phyloP scores from a whole-genome alignment of 1,140 invertebrate genomes.

The Drosophila murphyi region DNA sequence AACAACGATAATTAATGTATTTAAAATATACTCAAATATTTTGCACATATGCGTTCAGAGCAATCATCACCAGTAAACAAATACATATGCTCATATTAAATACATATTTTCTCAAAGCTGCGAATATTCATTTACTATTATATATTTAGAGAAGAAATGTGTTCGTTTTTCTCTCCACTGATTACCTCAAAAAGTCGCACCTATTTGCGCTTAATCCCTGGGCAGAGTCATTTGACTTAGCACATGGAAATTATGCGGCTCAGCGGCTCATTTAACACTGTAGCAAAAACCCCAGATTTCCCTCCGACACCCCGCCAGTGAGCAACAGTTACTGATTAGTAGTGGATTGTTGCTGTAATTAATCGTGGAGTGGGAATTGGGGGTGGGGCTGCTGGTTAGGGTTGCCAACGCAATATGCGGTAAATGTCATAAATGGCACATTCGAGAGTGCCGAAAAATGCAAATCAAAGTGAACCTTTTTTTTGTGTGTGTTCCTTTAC shows the following conservation, averaged over 20 bases:
- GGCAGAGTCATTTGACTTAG: constrained; percentile 1
- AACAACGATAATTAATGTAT: too few relatives aligned
- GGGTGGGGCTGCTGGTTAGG: not conserved
- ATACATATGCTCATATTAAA: too few relatives aligned
- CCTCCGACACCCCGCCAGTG: not conserved
- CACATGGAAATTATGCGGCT: constrained; percentile 57
- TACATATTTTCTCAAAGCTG: too few relatives aligned
- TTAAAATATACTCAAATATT: too few relatives aligned
- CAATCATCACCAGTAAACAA: too few relatives aligned
- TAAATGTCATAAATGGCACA: constrained; percentile 73
- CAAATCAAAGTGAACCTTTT: constrained; percentile 77
- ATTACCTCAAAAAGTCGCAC: not conserved
- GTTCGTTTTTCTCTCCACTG: too few relatives aligned
- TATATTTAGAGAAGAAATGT: too few relatives aligned
- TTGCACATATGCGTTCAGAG: too few relatives aligned
- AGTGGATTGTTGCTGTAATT: constrained; percentile 70
- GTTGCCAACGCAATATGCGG: constrained; percentile 32
- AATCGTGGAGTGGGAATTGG: constrained; percentile 49
- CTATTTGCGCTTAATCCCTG: not conserved
- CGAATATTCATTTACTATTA: too few relatives aligned
- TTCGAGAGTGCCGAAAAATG: constrained; percentile 53
- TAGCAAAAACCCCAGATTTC: not conserved
- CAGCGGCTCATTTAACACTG: constrained; percentile 69
- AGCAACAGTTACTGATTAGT: constrained; percentile 58
- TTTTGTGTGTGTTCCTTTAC: not conserved